These are phyloP conservation scores for Sitta europaea DNA, from an alignment of 2,113 vertebrate species.

Conservation along the genomic window DNA sequence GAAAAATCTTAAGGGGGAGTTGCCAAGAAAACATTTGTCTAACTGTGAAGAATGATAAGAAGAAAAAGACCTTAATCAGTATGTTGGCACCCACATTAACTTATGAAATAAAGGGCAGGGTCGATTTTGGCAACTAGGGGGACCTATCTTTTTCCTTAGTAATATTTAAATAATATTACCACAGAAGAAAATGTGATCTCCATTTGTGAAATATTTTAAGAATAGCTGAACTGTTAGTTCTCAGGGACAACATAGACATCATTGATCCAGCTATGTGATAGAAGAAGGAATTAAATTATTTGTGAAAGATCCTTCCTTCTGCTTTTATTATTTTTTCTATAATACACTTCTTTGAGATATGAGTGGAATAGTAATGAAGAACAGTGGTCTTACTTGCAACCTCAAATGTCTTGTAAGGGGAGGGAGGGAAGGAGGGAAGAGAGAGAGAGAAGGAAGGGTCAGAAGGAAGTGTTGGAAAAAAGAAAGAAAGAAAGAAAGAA, in stretches of 20 bases:
- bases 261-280: background rate
- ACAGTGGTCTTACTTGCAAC: background rate
- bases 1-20: background rate
- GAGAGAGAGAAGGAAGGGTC: fast-evolving
- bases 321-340: background rate
- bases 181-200: background rate
- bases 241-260: background rate
- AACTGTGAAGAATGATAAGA: background rate
- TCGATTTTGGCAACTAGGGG: background rate
- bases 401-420: background rate
- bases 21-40: background rate
- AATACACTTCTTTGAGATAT: background rate
- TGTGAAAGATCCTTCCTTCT: background rate
- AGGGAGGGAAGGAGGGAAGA: too few species aligned
- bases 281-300: background rate
- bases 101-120: background rate
- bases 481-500: fast-evolving
- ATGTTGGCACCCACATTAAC: background rate
- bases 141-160: background rate
- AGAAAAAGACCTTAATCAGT: background rate
- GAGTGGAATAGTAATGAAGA: background rate
- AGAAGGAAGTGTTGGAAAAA: fast-evolving
- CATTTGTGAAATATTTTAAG: background rate
- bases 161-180: background rate
- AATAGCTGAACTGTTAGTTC: background rate